phyloP scores from a whole-genome alignment of 1,140 invertebrate genomes.

The Dinoponera quadriceps region DNA sequence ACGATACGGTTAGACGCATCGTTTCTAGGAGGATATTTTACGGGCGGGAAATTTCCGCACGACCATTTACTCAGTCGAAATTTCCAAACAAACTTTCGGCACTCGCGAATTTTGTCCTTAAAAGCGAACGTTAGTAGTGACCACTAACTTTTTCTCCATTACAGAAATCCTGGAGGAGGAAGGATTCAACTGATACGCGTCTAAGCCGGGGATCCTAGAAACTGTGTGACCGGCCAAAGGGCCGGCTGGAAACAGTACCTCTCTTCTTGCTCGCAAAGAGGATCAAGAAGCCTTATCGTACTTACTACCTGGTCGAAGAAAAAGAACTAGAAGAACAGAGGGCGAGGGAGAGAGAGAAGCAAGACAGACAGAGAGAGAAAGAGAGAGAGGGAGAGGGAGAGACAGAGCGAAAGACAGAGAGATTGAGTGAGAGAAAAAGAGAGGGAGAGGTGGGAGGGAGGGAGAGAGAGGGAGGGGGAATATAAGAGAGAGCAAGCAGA shows the following conservation, averaged over 20 bases:
- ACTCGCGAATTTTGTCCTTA: constrained; percentile 3
- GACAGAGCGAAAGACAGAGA: constrained; percentile 1
- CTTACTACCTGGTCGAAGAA: constrained; percentile 24
- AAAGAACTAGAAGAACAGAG: neutral
- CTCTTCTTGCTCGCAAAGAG: constrained; percentile 45
- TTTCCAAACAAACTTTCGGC: constrained; percentile 36
- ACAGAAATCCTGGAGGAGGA: constrained; percentile 56
- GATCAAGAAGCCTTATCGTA: constrained; percentile 54
- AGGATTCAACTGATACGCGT: constrained; percentile 65
- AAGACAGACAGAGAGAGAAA: constrained; percentile 9
- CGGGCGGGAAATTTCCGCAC: constrained; percentile 6
- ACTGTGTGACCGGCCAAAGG: constrained; percentile 51
- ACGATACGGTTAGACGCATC: neutral
- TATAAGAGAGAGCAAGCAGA: constrained; percentile 19
- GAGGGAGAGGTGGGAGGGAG: constrained; percentile 34
- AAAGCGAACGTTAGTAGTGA: constrained; percentile 40
- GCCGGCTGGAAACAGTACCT: constrained; percentile 46
- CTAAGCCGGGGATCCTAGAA: constrained; percentile 38
- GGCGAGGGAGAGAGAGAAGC: neutral
- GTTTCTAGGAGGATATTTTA: constrained; percentile 20
- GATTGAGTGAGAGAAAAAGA: constrained; percentile 21
- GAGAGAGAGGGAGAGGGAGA: neutral
- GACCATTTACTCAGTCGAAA: constrained; percentile 17
- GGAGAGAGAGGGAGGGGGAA: neutral
- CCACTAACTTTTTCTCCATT: constrained; percentile 52